Evolutionary conservation across 1,140 invertebrate species (phyloP).

Genomic region (Palaemon carinicauda): DNA sequence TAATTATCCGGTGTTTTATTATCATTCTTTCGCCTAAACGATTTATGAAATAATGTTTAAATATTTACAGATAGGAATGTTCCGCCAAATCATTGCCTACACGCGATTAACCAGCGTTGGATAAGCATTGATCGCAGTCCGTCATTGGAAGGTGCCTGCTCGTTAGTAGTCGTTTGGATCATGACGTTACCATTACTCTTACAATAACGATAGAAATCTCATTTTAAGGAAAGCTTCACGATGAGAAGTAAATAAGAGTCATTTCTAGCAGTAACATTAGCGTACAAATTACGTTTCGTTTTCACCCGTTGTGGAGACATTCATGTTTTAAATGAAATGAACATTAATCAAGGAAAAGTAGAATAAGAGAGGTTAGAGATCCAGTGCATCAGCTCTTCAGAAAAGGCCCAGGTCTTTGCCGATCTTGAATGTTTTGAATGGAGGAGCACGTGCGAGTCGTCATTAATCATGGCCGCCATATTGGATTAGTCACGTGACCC

Average conservation of each 20-base stretch:
- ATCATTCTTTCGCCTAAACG: not conserved
- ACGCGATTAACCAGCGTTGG: slow-evolving; percentile 29
- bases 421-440: slow-evolving; percentile 7
- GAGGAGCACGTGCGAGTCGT: slow-evolving; percentile 7
- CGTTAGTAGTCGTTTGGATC: not conserved
- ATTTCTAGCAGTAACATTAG: not conserved
- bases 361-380: not conserved
- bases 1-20: too few relatives aligned
- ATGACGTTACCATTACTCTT: slow-evolving; percentile 2
- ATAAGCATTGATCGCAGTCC: not conserved
- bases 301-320: not conserved
- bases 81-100: slow-evolving; percentile 16
- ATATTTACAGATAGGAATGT: slow-evolving; percentile 44
- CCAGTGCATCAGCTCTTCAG: slow-evolving; percentile 1
- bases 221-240: not conserved
- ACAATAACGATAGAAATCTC: too few relatives aligned
- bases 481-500: slow-evolving; percentile 55
- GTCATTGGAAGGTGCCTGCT: not conserved
- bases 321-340: not conserved
- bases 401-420: not conserved
- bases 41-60: slow-evolving; percentile 33
- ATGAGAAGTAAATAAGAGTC: not conserved
- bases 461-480: slow-evolving; percentile 52
- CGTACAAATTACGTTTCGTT: not conserved
- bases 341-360: not conserved